Conservation (phyloP, 1,140 invertebrate species). For the Stenopsyche tienmushanensis region DNA sequence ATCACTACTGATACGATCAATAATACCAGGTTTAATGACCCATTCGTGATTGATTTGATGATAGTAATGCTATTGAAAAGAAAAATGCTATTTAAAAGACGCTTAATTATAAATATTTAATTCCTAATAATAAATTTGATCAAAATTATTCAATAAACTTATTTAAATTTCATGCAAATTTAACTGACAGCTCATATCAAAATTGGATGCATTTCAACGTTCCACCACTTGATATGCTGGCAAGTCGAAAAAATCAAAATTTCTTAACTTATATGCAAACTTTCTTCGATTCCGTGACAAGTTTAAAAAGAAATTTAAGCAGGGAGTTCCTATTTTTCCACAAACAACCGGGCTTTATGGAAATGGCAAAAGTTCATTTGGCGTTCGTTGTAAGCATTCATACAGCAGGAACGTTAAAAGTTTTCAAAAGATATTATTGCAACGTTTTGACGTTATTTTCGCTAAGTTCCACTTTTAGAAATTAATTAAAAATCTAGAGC, state of each 20-base stretch:
- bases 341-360: conserved; percentile 38
- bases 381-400: conserved; percentile 19
- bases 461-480: too few species aligned
- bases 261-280: conserved; percentile 30
- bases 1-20: too few species aligned
- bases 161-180: too few species aligned
- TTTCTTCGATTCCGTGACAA: conserved; percentile 30
- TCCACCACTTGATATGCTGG: conserved; percentile 4
- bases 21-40: too few species aligned
- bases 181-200: too few species aligned
- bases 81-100: too few species aligned
- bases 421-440: background rate
- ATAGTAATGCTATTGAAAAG: too few species aligned
- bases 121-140: too few species aligned
- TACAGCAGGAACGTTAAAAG: conserved; percentile 21
- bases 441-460: background rate
- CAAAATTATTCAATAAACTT: too few species aligned
- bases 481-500: too few species aligned
- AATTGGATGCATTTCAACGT: background rate
- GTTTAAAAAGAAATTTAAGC: conserved; percentile 36
- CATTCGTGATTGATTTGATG: too few species aligned
- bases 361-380: conserved; percentile 38
- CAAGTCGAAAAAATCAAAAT: conserved; percentile 24
- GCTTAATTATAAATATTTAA: too few species aligned
- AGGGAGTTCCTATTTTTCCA: conserved; percentile 29